A percentile compares a stretch with the other conserved stretches of the same genome.
phyloP scores from a whole-genome alignment of 2,113 vertebrate species.

The Crotalus helleri region DNA sequence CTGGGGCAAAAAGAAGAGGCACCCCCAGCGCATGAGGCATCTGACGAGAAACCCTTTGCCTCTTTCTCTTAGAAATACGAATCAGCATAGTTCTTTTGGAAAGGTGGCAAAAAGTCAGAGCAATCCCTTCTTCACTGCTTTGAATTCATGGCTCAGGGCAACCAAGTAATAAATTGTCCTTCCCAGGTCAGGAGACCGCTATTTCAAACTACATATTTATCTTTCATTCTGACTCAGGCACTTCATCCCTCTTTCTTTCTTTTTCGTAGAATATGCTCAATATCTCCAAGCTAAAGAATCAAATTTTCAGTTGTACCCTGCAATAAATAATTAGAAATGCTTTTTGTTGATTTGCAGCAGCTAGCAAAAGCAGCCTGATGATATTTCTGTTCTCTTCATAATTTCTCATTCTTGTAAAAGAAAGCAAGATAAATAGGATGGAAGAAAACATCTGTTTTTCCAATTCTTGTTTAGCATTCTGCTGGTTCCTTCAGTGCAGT shows the following conservation, averaged over 20 bases:
- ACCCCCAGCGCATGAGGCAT: conserved; percentile 20
- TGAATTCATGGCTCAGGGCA: conserved; percentile 65
- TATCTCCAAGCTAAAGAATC: conserved; percentile 54
- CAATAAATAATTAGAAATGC: conserved; percentile 45
- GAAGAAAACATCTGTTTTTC: conserved; percentile 69
- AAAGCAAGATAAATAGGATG: conserved; percentile 49
- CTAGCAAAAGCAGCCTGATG: conserved; percentile 36
- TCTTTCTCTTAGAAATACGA: conserved; percentile 61
- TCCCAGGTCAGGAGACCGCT: conserved; percentile 54
- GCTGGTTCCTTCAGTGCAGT: conserved; percentile 68
- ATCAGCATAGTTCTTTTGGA: conserved; percentile 69
- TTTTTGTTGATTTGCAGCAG: conserved; percentile 7
- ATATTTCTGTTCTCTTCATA: conserved; percentile 59
- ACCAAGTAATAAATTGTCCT: conserved; percentile 70
- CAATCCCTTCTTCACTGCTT: conserved; percentile 60
- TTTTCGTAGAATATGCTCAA: conserved; percentile 46
- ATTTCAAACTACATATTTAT: conserved; percentile 63
- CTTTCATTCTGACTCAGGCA: conserved; percentile 53
- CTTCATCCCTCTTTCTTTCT: conserved; percentile 37
- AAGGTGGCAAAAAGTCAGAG: conserved; percentile 65
- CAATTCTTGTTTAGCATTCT: conserved; percentile 65
- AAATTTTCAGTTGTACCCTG: conserved; percentile 49
- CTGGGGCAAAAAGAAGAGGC: conserved; percentile 28
- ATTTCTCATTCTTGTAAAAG: conserved; percentile 62
- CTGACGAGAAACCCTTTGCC: conserved; percentile 66